These are phyloP conservation scores for Anas bahamensis DNA, from an alignment of 2,797 vertebrate genomes.

Conservation along the genomic window DNA sequence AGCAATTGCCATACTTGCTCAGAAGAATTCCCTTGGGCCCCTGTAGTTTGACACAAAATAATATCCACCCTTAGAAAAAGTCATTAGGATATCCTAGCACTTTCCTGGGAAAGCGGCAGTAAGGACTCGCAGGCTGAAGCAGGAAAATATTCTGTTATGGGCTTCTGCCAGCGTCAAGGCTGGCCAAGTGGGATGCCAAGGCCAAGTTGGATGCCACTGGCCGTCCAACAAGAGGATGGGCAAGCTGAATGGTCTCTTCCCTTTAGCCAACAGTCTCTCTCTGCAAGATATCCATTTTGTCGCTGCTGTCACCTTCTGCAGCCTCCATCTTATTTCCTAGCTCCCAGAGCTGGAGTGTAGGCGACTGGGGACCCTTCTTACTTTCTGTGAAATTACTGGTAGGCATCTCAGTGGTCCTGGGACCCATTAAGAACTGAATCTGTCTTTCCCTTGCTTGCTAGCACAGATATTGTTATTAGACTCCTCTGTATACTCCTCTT, in stretches of 20 bases:
- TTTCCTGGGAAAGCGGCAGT: background rate
- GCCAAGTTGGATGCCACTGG: too few relatives aligned
- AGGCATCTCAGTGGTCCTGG: background rate
- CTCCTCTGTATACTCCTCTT: background rate
- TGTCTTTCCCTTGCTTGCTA: background rate
- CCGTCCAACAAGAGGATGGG: rapidly evolving
- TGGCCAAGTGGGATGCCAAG: background rate
- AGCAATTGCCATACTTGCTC: background rate
- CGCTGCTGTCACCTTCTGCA: background rate
- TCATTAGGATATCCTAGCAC: background rate
- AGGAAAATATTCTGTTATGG: background rate
- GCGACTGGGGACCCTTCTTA: background rate
- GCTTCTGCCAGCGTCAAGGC: background rate
- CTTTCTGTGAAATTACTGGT: background rate
- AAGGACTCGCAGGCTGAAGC: background rate
- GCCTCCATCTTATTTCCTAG: background rate
- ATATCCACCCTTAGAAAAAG: background rate
- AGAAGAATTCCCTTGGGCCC: background rate
- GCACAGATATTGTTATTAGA: background rate
- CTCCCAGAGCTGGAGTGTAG: background rate
- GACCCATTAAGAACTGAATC: background rate
- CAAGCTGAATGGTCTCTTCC: background rate
- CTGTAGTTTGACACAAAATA: background rate
- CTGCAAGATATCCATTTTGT: background rate
- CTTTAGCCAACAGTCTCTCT: background rate